Conservation (phyloP, 2,113 vertebrate species). For the Setophaga coronata region DNA sequence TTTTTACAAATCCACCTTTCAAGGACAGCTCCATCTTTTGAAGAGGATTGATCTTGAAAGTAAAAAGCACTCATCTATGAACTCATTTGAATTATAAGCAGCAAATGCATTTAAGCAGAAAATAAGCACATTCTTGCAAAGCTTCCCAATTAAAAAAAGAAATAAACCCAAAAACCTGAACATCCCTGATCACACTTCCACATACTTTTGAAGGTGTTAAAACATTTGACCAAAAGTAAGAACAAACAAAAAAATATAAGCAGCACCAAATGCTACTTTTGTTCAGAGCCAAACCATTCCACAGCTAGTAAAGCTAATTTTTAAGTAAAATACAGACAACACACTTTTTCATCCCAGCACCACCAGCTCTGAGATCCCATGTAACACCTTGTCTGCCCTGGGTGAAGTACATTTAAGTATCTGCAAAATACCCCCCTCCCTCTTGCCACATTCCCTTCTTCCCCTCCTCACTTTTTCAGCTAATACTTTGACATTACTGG, state of each 20-base stretch:
- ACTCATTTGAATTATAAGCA: constrained; percentile 37
- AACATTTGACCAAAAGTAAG: neutral
- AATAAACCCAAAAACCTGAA: neutral
- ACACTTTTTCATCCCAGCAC: neutral
- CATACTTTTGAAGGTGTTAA: neutral
- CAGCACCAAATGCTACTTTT: neutral
- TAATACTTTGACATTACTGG: constrained; percentile 54
- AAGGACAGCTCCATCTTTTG: neutral
- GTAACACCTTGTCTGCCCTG: neutral
- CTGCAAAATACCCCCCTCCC: neutral
- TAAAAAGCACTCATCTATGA: constrained; percentile 34
- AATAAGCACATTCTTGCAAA: constrained; percentile 20
- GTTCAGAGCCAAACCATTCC: neutral
- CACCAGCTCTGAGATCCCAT: neutral
- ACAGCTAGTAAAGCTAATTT: neutral
- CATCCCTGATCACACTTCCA: neutral
- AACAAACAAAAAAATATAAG: neutral
- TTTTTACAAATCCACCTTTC: constrained; percentile 9
- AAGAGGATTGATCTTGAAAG: constrained; percentile 25
- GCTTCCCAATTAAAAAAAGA: neutral
- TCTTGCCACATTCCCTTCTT: constrained; percentile 1
- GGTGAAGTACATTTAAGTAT: neutral
- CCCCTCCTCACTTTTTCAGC: constrained; percentile 8
- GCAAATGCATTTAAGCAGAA: constrained; percentile 37
- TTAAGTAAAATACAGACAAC: neutral